Evolutionary conservation across 2,888 invertebrate genomes (phyloP), one percentile per base, ranked within the genome.

Genomic region (Bombylius discolor): DNA sequence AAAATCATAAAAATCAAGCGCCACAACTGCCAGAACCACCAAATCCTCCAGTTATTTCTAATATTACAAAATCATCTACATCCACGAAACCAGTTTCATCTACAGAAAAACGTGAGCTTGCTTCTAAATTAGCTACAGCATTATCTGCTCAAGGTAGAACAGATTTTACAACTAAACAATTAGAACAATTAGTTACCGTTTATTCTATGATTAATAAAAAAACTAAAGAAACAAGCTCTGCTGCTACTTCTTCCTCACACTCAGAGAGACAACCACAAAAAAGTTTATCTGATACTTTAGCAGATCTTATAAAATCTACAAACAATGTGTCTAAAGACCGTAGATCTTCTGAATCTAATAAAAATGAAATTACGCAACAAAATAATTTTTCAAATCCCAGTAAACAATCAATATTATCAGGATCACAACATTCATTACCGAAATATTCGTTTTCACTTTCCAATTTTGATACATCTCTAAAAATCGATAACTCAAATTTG

Each of bases 71-170:
- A 34, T 5, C 8, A 5, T 13, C 23, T 9, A 13, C 14, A 39
- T 5, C 42, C 5, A n/a, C 49, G 23, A 52, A 47, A 11, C 49
- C 49, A 45, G 14, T 53, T n/a, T 31, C 51, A 12, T 49, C 79
- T 82, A 2, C 9, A 32, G 72, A 74, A 62, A 66, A 73, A 70
- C 64, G 68, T 1, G 79, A 82, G 14, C 76, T 79, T 45, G 86
- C 87, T 48, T 82, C 84, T 3, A 87, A 89, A 68, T 79, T 85
- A 51, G 88, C 87, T 32, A 79, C 81, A 0, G 85, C 88, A 12
- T 76, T 91, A n/a, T 76, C 88, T 12, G 83, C 85, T 4, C 88
- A 89, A 72, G 90, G 90, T 39, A 86, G 87, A 71, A 85, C 87
- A 0, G 85, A 89, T 69, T 87, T 90, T 11, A 82, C 87, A 7